Evolutionary conservation across 1,140 invertebrate species (phyloP).

Genomic region (Pseudomyrmex sp.): DNA sequence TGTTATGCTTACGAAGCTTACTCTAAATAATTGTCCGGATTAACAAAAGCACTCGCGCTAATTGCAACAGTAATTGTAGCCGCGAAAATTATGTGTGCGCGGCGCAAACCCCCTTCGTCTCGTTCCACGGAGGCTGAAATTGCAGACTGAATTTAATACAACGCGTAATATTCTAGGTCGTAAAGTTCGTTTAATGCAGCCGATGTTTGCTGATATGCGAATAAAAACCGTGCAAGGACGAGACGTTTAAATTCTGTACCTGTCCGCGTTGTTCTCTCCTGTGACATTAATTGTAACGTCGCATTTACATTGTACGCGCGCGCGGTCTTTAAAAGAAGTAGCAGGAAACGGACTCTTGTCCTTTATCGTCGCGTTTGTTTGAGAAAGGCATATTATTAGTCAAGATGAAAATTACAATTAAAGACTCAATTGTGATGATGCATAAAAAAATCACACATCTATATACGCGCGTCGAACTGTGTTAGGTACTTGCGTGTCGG

Average conservation of each 20-base stretch:
- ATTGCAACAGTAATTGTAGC: slow-evolving; percentile 48
- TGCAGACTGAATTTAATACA: slow-evolving; percentile 31
- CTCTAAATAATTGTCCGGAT: slow-evolving; percentile 47
- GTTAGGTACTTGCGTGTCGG: too few species aligned
- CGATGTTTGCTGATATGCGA: slow-evolving; percentile 37
- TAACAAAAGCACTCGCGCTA: slow-evolving; percentile 49
- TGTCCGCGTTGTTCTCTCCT: slow-evolving; percentile 5
- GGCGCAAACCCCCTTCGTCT: not conserved
- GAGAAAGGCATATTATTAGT: too few species aligned
- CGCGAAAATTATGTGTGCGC: slow-evolving; percentile 44
- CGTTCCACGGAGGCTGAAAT: slow-evolving; percentile 35
- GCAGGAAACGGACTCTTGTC: not conserved
- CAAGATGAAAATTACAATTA: too few species aligned
- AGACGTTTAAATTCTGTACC: not conserved
- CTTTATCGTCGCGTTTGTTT: not conserved
- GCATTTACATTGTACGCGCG: too few species aligned
- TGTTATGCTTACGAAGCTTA: not conserved
- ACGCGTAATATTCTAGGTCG: slow-evolving; percentile 21
- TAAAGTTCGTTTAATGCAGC: slow-evolving; percentile 14
- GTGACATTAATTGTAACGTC: slow-evolving; percentile 27
- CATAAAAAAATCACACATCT: not conserved
- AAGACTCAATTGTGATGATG: too few species aligned
- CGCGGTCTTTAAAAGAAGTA: not conserved
- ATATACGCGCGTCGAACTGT: too few species aligned
- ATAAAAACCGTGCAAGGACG: slow-evolving; percentile 10